phyloP scores from a whole-genome alignment of 2,888 invertebrate genomes.

The Philaethria dido region DNA sequence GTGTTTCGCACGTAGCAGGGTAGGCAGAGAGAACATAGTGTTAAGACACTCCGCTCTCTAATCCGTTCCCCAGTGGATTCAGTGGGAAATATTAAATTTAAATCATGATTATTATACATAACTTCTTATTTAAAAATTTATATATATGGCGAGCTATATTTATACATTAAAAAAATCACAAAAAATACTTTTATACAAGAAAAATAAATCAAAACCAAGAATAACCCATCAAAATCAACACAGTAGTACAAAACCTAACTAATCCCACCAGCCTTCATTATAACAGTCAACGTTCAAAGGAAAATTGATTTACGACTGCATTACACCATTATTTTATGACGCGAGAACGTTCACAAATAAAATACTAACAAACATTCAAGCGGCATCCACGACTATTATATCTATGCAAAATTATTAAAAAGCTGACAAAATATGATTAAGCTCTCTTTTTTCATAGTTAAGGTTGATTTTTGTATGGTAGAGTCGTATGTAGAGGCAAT shows the following conservation, averaged over 20 bases:
- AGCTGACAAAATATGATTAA: conserved; percentile 35
- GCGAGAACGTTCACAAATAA: conserved; percentile 82
- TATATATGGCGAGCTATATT: too few relatives aligned
- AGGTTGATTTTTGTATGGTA: conserved; percentile 50
- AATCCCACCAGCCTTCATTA: conserved; percentile 71
- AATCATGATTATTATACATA: too few relatives aligned
- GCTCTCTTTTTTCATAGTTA: conserved; percentile 48
- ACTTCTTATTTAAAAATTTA: too few relatives aligned
- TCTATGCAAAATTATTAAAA: conserved; percentile 52
- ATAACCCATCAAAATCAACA: conserved; percentile 42
- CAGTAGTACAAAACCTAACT: conserved; percentile 39
- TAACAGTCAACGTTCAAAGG: conserved; percentile 78
- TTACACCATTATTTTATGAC: conserved; percentile 83
- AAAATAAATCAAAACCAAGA: conserved; percentile 63
- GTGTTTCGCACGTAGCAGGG: too few relatives aligned
- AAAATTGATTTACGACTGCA: conserved; percentile 81
- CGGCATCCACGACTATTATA: conserved; percentile 82
- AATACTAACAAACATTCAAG: conserved; percentile 83
- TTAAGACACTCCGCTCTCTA: too few relatives aligned
- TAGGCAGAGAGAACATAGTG: too few relatives aligned
- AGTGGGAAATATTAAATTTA: too few relatives aligned
- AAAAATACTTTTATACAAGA: conserved; percentile 26
- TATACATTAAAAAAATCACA: too few relatives aligned
- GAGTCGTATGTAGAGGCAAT: conserved; percentile 40
- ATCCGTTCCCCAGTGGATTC: too few relatives aligned